These are phyloP conservation scores for Cerastis leucographa DNA, from an alignment of 2,888 invertebrate genomes.

Conservation along the genomic window DNA sequence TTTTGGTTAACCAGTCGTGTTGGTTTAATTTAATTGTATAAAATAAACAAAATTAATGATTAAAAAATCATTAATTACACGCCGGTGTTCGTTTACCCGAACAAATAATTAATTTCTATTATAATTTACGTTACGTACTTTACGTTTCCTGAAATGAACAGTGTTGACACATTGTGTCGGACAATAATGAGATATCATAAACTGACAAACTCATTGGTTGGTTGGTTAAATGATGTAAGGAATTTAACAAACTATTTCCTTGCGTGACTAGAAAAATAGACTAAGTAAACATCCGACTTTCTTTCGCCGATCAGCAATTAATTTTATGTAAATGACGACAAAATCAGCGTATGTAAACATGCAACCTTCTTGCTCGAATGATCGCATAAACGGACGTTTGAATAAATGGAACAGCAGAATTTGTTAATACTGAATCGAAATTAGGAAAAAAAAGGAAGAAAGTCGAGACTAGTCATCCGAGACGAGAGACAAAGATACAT, in stretches of 20 bases:
- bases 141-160: background rate
- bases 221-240: background rate
- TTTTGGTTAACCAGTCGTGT: background rate
- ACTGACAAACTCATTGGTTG: background rate
- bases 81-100: background rate
- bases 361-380: slow-evolving; percentile 40
- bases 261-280: slow-evolving; percentile 31
- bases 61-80: background rate
- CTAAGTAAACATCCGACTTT: slow-evolving; percentile 51
- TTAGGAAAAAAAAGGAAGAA: slow-evolving; percentile 54
- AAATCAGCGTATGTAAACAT: slow-evolving; percentile 31
- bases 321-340: slow-evolving; percentile 42
- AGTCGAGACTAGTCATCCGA: slow-evolving; percentile 63
- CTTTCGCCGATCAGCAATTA: slow-evolving; percentile 42
- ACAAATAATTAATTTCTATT: background rate
- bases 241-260: slow-evolving; percentile 19
- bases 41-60: background rate
- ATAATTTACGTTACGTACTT: background rate
- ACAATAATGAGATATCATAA: background rate
- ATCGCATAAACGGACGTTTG: slow-evolving; percentile 45
- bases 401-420: slow-evolving; percentile 47
- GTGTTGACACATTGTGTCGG: background rate
- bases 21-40: background rate
- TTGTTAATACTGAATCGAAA: slow-evolving; percentile 40
- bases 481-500: slow-evolving; percentile 46